phyloP scores from a whole-genome alignment of 2,113 vertebrate genomes.

The Coregonus clupeaformis region DNA sequence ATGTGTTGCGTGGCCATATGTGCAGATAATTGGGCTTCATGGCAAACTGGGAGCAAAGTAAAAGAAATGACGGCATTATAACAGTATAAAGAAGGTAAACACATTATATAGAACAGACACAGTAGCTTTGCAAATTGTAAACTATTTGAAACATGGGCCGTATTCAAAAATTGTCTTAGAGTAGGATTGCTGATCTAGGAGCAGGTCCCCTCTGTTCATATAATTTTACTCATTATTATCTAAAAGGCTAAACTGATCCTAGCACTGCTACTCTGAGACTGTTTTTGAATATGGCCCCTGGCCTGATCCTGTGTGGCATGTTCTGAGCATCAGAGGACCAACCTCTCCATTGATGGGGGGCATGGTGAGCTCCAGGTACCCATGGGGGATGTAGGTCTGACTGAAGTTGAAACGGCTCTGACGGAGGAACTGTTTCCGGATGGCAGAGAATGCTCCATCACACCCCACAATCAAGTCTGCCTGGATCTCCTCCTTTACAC shows the following conservation, averaged over 20 bases:
- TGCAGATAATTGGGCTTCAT: constrained; percentile 95
- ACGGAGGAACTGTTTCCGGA: constrained; percentile 87
- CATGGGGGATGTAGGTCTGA: constrained; percentile 93
- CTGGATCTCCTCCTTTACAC: constrained; percentile 63
- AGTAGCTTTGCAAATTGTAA: background rate
- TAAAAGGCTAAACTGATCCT: no score
- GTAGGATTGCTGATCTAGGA: no score
- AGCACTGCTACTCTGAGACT: no score
- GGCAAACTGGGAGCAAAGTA: constrained; percentile 80
- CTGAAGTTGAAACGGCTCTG: constrained; percentile 89
- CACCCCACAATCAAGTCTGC: constrained; percentile 91
- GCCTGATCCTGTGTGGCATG: background rate
- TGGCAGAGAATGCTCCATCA: constrained; percentile 94
- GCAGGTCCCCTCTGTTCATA: no score
- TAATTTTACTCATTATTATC: no score
- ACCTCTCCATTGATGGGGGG: constrained; percentile 84
- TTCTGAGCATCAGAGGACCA: constrained; percentile 43
- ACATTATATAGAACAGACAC: background rate
- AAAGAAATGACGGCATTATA: constrained; percentile 2
- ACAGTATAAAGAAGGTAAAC: background rate
- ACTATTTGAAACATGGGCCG: no score
- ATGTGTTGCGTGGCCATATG: constrained; percentile 96
- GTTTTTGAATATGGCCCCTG: no score
- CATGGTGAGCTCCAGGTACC: constrained; percentile 95
- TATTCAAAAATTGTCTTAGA: no score